Evolutionary conservation across 2,113 vertebrate genomes (phyloP), one percentile per base, ranked within the genome.

Genomic region (Heteronetta atricapilla): DNA sequence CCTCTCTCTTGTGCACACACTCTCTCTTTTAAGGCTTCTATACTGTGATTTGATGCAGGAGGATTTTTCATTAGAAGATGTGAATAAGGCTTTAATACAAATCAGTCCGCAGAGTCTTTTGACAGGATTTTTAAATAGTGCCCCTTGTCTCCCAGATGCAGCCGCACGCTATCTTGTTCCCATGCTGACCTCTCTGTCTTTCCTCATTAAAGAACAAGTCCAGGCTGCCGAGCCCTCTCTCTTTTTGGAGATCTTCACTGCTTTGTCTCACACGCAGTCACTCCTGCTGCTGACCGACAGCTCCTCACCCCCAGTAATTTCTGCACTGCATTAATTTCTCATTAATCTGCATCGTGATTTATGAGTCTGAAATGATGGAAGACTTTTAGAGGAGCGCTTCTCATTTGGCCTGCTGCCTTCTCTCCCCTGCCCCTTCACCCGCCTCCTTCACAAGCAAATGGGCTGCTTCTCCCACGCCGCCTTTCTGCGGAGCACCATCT

Each of bases 301-400:
- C 94, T 96, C 85, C 85, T 96, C 91, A 82, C 66, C 75, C 76
- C n/a, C 86, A 59, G 87, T 91, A 89, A 96, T 95, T 95, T 94
- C 95, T 94, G 68, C 86, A 89, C 93, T 77, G 91, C 86, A 95
- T 96, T 97, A 94, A 96, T 97, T 94, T 88, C 93, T 93, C 93
- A 95, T 96, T 95, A 96, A 96, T 97, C 85, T 95, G 66, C 82
- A 73, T 78, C 67, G 53, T 93, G 92, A 96, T 94, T 95, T 94
- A 94, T 94, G 91, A 91, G 75, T 70, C 90, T 89, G 91, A 95
- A 96, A 92, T 95, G 94, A 93, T 75, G 67, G 86, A 92, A 96
- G 82, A 55, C 79, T 93, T 96, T 94, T 86, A 82, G 79, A 90
- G 77, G 56, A 94, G 52, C 2, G 4, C 17, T 80, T 70, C 85